Conservation (phyloP, 1,140 invertebrate genomes). For the Homarus americanus region DNA sequence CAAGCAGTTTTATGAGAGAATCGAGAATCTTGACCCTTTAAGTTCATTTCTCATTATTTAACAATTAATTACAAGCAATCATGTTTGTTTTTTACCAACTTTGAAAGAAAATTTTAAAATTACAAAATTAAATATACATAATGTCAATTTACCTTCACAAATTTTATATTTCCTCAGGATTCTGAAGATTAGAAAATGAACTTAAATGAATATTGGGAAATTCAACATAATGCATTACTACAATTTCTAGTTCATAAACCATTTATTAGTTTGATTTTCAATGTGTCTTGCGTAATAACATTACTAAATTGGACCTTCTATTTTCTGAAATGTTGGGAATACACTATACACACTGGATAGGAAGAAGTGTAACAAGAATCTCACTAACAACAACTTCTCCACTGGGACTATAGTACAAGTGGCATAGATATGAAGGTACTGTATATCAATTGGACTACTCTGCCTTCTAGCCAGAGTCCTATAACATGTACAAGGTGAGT, state of each 20-base stretch:
- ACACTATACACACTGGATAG: background rate
- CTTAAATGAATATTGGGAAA: background rate
- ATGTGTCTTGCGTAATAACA: background rate
- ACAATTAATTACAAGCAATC: background rate
- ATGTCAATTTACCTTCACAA: background rate
- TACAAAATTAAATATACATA: too few relatives aligned
- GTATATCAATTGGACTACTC: background rate
- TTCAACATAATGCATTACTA: background rate
- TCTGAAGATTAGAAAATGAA: background rate
- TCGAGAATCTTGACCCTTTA: slow-evolving; percentile 2
- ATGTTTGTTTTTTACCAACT: background rate
- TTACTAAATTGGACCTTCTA: background rate
- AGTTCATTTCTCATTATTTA: background rate
- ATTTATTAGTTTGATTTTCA: background rate
- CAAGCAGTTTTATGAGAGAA: background rate
- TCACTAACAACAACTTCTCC: slow-evolving; percentile 1
- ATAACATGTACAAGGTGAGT: background rate
- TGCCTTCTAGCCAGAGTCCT: background rate
- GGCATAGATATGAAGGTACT: background rate
- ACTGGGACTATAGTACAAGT: background rate
- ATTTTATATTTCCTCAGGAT: background rate
- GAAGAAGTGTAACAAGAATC: slow-evolving; percentile 6
- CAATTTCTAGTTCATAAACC: background rate
- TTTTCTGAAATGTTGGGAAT: background rate
- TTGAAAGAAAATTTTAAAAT: background rate